A percentile compares a stretch with the other conserved stretches of the same genome.
Evolutionary conservation across 1,140 invertebrate genomes (phyloP).

Genomic region (Cherax destructor): DNA sequence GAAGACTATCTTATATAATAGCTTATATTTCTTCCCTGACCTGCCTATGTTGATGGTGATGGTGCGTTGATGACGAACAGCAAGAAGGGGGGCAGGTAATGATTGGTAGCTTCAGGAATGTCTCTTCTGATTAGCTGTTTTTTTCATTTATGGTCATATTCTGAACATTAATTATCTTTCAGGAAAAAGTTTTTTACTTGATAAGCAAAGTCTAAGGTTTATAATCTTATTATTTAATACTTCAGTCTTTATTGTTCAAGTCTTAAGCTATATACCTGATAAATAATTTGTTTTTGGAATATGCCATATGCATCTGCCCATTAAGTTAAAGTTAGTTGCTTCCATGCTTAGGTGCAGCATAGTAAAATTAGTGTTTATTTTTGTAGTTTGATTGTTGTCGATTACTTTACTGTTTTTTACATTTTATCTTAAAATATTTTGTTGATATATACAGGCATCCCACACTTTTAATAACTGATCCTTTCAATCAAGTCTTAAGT

Average conservation of each 20-base stretch:
- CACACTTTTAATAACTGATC: too few species aligned
- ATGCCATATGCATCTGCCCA: conserved; percentile 6
- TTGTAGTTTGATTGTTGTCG: not conserved
- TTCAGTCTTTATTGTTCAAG: not conserved
- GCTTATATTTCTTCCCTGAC: conserved; percentile 45
- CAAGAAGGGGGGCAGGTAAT: conserved; percentile 67
- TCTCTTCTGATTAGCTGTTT: not conserved
- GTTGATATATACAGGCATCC: too few species aligned
- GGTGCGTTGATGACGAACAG: conserved; percentile 55
- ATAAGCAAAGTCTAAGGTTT: not conserved
- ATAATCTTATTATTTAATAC: not conserved
- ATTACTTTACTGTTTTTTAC: not conserved
- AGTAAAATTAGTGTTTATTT: conserved; percentile 6
- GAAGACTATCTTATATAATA: conserved; percentile 23
- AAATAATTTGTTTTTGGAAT: not conserved
- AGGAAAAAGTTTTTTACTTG: not conserved
- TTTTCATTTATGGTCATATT: not conserved
- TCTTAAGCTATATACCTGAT: not conserved
- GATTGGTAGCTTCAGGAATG: conserved; percentile 12
- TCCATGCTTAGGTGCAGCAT: not conserved
- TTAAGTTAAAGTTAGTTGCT: conserved; percentile 20
- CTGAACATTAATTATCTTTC: not conserved
- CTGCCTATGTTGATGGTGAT: conserved; percentile 55
- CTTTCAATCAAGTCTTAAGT: too few species aligned
- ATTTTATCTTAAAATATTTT: not conserved